A percentile compares a stretch with the other conserved stretches of the same genome.
Conservation (phyloP, 1,140 invertebrate genomes). For the Drosophila albomicans region DNA sequence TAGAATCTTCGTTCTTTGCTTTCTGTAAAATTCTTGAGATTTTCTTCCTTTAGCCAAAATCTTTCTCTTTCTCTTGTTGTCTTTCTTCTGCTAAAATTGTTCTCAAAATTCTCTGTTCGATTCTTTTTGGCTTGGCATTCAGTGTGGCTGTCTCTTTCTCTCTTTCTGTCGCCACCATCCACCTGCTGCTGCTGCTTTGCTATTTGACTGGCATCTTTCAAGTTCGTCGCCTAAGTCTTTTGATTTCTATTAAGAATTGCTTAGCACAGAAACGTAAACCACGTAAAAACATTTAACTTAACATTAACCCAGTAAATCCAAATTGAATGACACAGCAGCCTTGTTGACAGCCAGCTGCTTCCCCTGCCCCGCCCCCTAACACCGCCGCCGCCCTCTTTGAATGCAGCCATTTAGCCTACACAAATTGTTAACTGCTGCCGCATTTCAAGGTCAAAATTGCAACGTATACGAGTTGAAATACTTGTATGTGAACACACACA, state of each 20-base stretch:
- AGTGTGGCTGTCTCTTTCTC: background rate
- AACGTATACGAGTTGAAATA: constrained; percentile 48
- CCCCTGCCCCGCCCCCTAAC: background rate
- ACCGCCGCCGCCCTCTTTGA: background rate
- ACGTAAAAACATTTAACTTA: constrained; percentile 41
- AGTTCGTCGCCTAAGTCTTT: constrained; percentile 64
- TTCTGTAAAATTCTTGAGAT: too few relatives aligned
- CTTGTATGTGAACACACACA: constrained; percentile 36
- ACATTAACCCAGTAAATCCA: constrained; percentile 57
- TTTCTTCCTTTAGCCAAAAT: too few relatives aligned
- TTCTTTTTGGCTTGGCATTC: too few relatives aligned
- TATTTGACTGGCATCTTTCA: background rate
- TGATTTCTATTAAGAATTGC: constrained; percentile 1
- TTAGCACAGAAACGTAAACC: background rate
- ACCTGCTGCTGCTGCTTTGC: background rate
- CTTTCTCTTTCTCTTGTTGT: too few relatives aligned
- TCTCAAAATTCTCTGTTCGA: too few relatives aligned
- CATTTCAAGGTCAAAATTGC: constrained; percentile 76
- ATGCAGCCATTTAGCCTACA: constrained; percentile 24
- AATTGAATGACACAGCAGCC: constrained; percentile 57
- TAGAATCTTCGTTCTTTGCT: too few relatives aligned
- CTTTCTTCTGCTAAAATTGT: too few relatives aligned
- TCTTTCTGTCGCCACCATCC: background rate
- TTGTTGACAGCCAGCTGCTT: constrained; percentile 18
- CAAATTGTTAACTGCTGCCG: constrained; percentile 37